Base-by-base conservation (phyloP, 1,140 invertebrate genomes). In the Lepeophtheirus salmonis region DNA sequence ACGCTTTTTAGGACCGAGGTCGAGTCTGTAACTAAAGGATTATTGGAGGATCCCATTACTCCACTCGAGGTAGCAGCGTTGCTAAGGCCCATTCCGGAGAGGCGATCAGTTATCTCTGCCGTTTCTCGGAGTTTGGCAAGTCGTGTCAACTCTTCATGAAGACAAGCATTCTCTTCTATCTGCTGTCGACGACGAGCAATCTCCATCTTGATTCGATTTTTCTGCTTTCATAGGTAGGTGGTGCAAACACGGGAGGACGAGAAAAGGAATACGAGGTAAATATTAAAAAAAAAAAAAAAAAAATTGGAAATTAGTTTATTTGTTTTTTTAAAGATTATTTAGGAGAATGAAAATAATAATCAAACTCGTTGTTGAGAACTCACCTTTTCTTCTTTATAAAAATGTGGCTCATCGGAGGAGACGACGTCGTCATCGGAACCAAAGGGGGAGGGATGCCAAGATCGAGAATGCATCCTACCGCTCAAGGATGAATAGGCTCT, bases 201-300 rank as follows among this genome's bases (percentile, higher is more conserved):
- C 68, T 81, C 80, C 12, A 77, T 76, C 66, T 80, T 79, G 50
- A 81, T 75, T 63, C 77, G 73, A 13, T 75, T 73, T 63, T 79
- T 78, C 65, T 41, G 30, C 30, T 41, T 41, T 41, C n/a, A n/a
- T 10, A n/a, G 30, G n/a, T n/a, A n/a, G n/a, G n/a, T n/a, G n/a
- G n/a, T n/a, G n/a, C n/a, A n/a, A n/a, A n/a, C n/a, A n/a, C n/a
- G n/a, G n/a, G n/a, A n/a, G n/a, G n/a, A n/a, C n/a, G n/a, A n/a
- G n/a, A n/a, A n/a, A n/a, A n/a, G n/a, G n/a, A n/a, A n/a, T n/a
- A n/a, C n/a, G n/a, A n/a, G n/a, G n/a, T n/a, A n/a, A n/a, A n/a
- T n/a, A n/a, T n/a, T n/a, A n/a, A n/a, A n/a, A n/a, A n/a, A n/a
- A n/a, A n/a, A n/a, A n/a, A n/a, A n/a, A n/a, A n/a, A n/a, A n/a